These are phyloP conservation scores for Chanos chanos DNA, from an alignment of 2,797 vertebrate species.

Conservation along the genomic window DNA sequence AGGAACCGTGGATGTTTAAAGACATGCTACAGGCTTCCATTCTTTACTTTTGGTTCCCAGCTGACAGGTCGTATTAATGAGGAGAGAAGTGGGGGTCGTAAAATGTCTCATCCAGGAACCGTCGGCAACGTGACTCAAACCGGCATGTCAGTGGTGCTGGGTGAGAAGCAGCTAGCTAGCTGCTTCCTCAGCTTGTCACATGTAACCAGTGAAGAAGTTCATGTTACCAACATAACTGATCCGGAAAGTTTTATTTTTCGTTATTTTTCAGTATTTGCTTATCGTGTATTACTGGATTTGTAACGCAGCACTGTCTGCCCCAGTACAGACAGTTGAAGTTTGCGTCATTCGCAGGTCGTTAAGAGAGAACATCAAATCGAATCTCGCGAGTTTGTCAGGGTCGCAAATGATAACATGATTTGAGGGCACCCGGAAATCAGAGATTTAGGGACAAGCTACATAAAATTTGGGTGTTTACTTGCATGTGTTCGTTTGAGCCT, in stretches of 20 bases:
- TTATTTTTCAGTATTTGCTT: not conserved
- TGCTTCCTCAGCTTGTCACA: not conserved
- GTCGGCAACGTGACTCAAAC: slow-evolving; percentile 39
- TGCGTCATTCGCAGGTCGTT: not conserved
- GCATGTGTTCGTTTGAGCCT: no score
- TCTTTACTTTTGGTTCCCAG: no score
- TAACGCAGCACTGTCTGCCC: no score
- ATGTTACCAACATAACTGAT: not conserved
- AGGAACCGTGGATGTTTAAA: no score
- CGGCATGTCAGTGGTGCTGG: slow-evolving; percentile 32
- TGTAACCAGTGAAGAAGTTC: not conserved
- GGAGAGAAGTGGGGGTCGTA: not conserved
- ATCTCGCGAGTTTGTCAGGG: slow-evolving; percentile 27
- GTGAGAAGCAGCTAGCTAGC: not conserved
- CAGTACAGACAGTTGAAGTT: no score
- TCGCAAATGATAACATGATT: slow-evolving; percentile 25
- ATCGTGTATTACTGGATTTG: no score
- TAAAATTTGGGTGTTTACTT: slow-evolving; percentile 1
- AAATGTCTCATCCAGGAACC: slow-evolving; percentile 29
- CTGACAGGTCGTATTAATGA: slow-evolving; percentile 14
- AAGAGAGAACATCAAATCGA: slow-evolving; percentile 2
- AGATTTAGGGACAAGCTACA: not conserved
- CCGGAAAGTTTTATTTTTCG: not conserved
- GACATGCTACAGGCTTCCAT: no score
- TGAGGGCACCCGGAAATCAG: slow-evolving; percentile 37